Evolutionary conservation across 2,113 vertebrate species (phyloP), one percentile per base, ranked within the genome.

Genomic region (Cariama cristata): DNA sequence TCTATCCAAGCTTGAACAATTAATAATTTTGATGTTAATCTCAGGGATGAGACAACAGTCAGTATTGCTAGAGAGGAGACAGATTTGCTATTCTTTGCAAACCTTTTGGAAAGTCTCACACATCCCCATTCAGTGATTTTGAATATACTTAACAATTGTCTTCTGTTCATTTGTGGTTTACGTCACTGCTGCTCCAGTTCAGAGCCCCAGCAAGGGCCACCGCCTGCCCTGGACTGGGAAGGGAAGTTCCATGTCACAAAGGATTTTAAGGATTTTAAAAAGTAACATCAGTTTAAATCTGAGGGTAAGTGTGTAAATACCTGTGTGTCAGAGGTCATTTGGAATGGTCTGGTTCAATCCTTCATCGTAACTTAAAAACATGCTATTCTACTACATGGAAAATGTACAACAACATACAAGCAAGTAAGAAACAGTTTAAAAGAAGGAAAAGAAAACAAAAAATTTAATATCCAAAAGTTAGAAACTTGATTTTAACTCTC

Each of bases 81-180:
- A 86, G 72, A 87, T 62, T 59, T 93, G 26, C 75, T 82, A 69
- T 82, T 89, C 90, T 96, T 92, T 73, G 53, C 52, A 93, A 73
- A 93, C 50, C 32, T 92, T 82, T 79, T 84, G 74, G 56, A 89
- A 92, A 67, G 42, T 56, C 74, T 95, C 79, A 79, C 50, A 49
- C 44, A 93, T 59, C n/a, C n/a, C 59, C 56, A 69, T 88, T 94
- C 82, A 89, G 56, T 82, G 69, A 91, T 90, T 95, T 84, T 40
- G 23, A 83, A 90, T 86, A 86, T 86, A 74, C 35, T 91, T 84
- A 91, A 76, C 82, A 73, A 84, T 80, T 92, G 56, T 79, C 64
- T 93, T 94, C 84, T 85, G 40, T 91, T 92, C 56, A 0, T 91
- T 91, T 93, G 73, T 13, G n/a, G 22, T 94, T 94, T 83, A 90